phyloP scores from a whole-genome alignment of 2,113 vertebrate genomes.

The Trinectes maculatus region DNA sequence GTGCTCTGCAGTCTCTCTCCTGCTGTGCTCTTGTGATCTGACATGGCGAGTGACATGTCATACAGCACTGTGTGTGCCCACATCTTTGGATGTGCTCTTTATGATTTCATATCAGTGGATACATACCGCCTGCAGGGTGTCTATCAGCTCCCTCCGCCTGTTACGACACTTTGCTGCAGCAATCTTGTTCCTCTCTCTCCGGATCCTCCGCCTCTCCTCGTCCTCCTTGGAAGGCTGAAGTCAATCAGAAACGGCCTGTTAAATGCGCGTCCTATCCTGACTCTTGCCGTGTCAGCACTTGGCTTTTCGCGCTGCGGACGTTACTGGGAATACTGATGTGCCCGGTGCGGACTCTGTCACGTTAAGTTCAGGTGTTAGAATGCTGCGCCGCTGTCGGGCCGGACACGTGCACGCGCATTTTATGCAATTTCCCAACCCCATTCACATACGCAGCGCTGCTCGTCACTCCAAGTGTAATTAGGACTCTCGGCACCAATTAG shows the following conservation, averaged over 20 bases:
- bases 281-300: constrained; percentile 41
- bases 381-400: constrained; percentile 63
- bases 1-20: constrained; percentile 5
- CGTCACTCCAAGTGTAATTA: constrained; percentile 24
- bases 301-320: constrained; percentile 22
- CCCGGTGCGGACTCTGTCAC: constrained; percentile 32
- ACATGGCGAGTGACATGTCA: constrained; percentile 7
- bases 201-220: constrained; percentile 92
- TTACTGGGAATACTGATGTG: constrained; percentile 49
- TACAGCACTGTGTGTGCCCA: not conserved
- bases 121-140: constrained; percentile 93
- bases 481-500: constrained; percentile 25
- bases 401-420: constrained; percentile 55
- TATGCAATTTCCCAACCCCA: constrained; percentile 37
- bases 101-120: constrained; percentile 11
- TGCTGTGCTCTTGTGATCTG: constrained; percentile 6
- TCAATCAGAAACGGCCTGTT: constrained; percentile 44
- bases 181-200: constrained; percentile 97
- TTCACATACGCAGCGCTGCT: constrained; percentile 21
- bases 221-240: constrained; percentile 92
- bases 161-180: constrained; percentile 97
- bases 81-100: not conserved
- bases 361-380: constrained; percentile 53
- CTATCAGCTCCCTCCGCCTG: constrained; percentile 92
- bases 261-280: constrained; percentile 20